Conservation (phyloP, 2,888 invertebrate genomes). For the Griposia aprilina region DNA sequence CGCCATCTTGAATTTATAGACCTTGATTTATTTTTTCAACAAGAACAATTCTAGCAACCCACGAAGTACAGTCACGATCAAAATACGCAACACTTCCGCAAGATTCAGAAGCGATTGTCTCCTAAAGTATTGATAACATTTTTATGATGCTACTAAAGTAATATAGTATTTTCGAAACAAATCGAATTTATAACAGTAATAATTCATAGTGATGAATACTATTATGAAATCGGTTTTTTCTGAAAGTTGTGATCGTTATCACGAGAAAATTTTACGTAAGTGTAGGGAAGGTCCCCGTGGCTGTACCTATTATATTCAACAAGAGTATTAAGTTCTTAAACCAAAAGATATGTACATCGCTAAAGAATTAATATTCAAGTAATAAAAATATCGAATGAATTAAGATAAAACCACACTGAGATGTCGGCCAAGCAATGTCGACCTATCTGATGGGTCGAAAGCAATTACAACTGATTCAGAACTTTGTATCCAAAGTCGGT, state of each 20-base stretch:
- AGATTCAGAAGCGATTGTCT: not conserved
- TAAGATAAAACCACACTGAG: constrained; percentile 56
- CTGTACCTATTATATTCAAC: not conserved
- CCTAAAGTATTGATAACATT: not conserved
- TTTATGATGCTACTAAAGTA: not conserved
- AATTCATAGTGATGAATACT: not conserved
- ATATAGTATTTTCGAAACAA: not conserved
- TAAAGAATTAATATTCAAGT: constrained; percentile 31
- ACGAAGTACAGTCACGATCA: not conserved
- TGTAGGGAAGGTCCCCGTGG: not conserved
- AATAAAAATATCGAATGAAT: constrained; percentile 49
- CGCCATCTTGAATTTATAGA: not conserved
- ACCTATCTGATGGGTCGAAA: constrained; percentile 73
- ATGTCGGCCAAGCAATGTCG: constrained; percentile 70
- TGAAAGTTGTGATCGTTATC: not conserved
- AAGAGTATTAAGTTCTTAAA: not conserved
- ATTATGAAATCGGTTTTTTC: not conserved
- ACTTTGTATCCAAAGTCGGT: constrained; percentile 70
- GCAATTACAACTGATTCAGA: constrained; percentile 80
- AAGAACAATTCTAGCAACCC: not conserved
- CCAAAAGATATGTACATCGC: not conserved
- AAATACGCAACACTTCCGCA: not conserved
- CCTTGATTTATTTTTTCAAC: not conserved
- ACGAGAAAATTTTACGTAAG: not conserved
- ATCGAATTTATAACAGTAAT: not conserved